phyloP scores from a whole-genome alignment of 2,113 vertebrate species.

The Kryptolebias marmoratus region DNA sequence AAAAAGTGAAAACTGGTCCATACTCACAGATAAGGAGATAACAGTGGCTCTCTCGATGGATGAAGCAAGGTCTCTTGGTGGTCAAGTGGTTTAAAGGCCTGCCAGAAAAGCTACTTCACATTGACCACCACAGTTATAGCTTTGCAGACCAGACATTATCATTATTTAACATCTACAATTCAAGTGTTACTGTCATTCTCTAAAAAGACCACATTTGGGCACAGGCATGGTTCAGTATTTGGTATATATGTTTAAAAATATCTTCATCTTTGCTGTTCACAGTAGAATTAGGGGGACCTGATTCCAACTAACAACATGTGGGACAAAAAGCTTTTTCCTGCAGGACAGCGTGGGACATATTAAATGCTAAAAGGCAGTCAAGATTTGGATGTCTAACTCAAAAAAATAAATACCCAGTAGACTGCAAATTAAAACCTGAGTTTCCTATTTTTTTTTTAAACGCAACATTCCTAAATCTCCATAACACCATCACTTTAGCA shows the following conservation, averaged over 20 bases:
- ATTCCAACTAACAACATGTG: no score
- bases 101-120: constrained; percentile 62
- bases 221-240: constrained; percentile 38
- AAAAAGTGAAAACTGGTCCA: constrained; percentile 39
- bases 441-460: no score
- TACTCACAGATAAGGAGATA: constrained; percentile 66
- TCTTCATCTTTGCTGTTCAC: no score
- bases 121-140: constrained; percentile 67
- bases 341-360: no score
- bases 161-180: constrained; percentile 69
- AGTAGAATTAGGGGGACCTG: no score
- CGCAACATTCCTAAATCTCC: no score
- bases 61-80: constrained; percentile 54
- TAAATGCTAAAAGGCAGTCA: no score
- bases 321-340: no score
- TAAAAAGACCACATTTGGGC: constrained; percentile 57
- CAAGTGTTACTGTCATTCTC: constrained; percentile 49
- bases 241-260: constrained; percentile 8
- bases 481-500: no score
- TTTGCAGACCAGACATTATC: constrained; percentile 52
- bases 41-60: constrained; percentile 56
- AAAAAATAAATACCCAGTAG: no score
- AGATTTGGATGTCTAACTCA: no score
- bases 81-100: constrained; percentile 63
- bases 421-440: no score